phyloP scores from a whole-genome alignment of 2,113 vertebrate genomes.

The Cynopterus brachyotis region DNA sequence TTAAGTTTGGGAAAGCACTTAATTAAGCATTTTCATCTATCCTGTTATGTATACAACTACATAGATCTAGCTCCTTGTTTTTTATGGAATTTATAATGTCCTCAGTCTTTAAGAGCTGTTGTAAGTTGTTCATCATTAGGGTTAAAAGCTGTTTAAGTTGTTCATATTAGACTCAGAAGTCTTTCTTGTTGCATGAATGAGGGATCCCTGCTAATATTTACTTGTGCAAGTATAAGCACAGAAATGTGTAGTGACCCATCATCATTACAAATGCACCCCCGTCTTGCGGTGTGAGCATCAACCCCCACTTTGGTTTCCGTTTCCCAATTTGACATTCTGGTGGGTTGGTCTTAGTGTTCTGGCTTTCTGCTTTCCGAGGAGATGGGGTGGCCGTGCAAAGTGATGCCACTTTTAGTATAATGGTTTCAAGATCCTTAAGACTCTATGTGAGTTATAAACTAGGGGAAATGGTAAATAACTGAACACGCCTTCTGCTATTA shows the following conservation, averaged over 20 bases:
- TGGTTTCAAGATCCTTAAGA: background rate
- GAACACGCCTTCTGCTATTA: background rate
- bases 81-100: background rate
- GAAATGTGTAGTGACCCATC: background rate
- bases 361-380: background rate
- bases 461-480: background rate
- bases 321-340: background rate
- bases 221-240: too few species aligned
- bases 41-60: background rate
- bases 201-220: background rate
- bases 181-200: background rate
- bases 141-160: background rate
- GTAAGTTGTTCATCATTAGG: background rate
- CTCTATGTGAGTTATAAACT: background rate
- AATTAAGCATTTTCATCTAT: background rate
- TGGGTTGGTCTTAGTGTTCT: background rate
- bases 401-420: background rate
- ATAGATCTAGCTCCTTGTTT: background rate
- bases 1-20: background rate
- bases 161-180: background rate
- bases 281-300: background rate
- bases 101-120: background rate
- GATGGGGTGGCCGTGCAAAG: background rate
- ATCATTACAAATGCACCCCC: rapidly evolving
- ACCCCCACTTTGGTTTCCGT: rapidly evolving